phyloP scores from a whole-genome alignment of 1,140 invertebrate species.

The Neuroterus valhalla region DNA sequence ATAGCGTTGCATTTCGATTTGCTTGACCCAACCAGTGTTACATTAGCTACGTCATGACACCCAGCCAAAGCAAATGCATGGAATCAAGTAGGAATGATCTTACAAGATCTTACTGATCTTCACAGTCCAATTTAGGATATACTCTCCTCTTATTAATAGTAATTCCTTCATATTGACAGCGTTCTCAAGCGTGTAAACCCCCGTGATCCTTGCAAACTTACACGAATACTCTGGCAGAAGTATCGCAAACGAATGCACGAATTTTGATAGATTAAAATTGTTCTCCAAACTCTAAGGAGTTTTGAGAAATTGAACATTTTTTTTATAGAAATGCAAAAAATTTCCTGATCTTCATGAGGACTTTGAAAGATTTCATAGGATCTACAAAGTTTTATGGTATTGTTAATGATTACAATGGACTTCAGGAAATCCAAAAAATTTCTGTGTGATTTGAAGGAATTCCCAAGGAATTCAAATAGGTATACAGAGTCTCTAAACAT shows the following conservation, averaged over 20 bases:
- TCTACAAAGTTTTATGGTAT: no score
- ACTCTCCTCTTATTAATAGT: constrained; percentile 22
- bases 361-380: no score
- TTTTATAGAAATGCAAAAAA: no score
- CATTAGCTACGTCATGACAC: neutral
- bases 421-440: no score
- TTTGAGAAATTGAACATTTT: no score
- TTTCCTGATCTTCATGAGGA: no score
- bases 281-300: no score
- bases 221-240: constrained; percentile 37
- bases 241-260: constrained; percentile 42
- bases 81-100: constrained; percentile 33
- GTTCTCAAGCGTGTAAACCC: constrained; percentile 37
- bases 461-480: no score
- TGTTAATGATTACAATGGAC: no score
- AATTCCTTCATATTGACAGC: constrained; percentile 34
- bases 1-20: neutral
- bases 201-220: constrained; percentile 40
- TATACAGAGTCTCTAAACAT: no score
- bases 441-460: no score
- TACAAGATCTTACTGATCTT: neutral
- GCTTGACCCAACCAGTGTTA: neutral
- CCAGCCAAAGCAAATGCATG: constrained; percentile 38
- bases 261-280: constrained; percentile 26
- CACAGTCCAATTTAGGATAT: neutral